phyloP scores from a whole-genome alignment of 2,888 invertebrate species.

The Tipula confusa region DNA sequence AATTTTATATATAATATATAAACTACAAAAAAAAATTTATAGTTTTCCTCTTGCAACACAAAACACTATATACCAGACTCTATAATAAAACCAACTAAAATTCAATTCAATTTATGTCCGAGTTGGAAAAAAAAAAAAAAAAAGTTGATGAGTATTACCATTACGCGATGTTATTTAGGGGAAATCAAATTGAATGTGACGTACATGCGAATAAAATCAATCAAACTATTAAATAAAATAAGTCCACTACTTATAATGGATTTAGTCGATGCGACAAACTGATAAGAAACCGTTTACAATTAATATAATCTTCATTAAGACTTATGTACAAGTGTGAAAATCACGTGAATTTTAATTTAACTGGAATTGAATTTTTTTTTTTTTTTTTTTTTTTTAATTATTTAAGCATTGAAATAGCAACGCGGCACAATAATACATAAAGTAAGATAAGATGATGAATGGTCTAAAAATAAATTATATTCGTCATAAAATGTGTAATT shows the following conservation, averaged over 20 bases:
- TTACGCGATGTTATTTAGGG: background rate
- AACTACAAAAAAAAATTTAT: background rate
- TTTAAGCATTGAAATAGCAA: background rate
- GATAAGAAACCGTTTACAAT: background rate
- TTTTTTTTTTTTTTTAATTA: no score
- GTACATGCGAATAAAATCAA: background rate
- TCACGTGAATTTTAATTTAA: background rate
- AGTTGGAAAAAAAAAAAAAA: background rate
- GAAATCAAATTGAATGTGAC: background rate
- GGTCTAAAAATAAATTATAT: background rate
- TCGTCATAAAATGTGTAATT: background rate
- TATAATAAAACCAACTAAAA: background rate
- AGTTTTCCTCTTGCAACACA: background rate
- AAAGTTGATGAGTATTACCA: background rate
- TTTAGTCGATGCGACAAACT: background rate
- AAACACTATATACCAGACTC: background rate
- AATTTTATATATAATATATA: background rate
- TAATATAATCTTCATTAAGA: background rate
- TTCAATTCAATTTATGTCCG: background rate
- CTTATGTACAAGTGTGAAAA: background rate
- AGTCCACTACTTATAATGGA: background rate
- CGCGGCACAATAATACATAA: background rate
- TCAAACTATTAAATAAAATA: background rate
- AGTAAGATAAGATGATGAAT: background rate
- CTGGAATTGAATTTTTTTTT: background rate